Percentiles rank a stretch among this genome's conserved stretches.
Evolutionary conservation across 2,113 vertebrate species (phyloP).

Genomic region (Psophia crepitans): DNA sequence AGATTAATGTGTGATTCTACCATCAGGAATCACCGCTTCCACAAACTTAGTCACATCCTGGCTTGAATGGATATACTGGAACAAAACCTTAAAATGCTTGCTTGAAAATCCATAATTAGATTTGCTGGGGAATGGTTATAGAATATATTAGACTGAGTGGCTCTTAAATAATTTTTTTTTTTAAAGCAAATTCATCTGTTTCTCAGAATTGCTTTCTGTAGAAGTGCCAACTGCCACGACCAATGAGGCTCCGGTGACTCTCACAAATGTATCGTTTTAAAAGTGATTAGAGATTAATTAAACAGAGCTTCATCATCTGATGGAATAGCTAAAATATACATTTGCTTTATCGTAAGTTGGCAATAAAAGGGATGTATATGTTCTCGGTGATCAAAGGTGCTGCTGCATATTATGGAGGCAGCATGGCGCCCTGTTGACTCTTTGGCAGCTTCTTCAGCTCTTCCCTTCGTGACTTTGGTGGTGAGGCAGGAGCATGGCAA

Average conservation of each 20-base stretch:
- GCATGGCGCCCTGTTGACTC: accelerated
- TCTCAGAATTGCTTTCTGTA: conserved; percentile 14
- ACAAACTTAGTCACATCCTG: not conserved
- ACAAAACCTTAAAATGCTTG: not conserved
- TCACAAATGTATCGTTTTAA: not conserved
- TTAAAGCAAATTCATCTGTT: not conserved
- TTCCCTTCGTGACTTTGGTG: not conserved
- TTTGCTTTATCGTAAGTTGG: not conserved
- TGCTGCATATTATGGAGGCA: accelerated
- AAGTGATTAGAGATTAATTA: not conserved
- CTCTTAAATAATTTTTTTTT: not conserved
- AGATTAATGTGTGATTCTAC: not conserved
- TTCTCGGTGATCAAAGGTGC: accelerated
- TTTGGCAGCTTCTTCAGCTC: not conserved
- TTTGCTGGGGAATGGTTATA: not conserved
- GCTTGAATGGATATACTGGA: not conserved
- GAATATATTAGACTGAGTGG: not conserved
- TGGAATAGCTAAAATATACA: not conserved
- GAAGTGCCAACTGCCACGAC: not conserved
- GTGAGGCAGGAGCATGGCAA: not conserved
- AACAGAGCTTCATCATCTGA: not conserved
- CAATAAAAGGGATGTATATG: not conserved
- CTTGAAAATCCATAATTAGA: not conserved
- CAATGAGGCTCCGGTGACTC: not conserved
- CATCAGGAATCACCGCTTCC: not conserved